These are phyloP conservation scores for Brienomyrus brachyistius DNA, from an alignment of 2,113 vertebrate genomes.

Conservation along the genomic window DNA sequence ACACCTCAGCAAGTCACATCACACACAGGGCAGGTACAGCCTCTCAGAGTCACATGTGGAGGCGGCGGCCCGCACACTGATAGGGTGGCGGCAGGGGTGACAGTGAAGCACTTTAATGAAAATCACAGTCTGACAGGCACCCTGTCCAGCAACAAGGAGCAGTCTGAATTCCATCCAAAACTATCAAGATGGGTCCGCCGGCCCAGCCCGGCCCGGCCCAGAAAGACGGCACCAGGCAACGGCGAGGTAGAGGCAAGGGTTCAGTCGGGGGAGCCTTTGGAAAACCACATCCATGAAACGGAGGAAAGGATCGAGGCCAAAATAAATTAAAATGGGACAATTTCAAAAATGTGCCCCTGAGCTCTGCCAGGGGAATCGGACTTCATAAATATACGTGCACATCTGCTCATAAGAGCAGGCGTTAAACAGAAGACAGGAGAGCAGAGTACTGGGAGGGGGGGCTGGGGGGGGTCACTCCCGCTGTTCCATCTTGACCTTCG, in stretches of 20 bases:
- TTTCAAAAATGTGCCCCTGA: not conserved
- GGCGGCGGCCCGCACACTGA: not conserved
- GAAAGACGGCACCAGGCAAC: not conserved
- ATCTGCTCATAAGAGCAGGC: not conserved
- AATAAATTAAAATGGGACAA: not conserved
- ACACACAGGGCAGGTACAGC: too few species aligned
- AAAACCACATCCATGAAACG: not conserved
- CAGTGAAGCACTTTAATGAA: not conserved
- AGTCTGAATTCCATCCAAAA: not conserved
- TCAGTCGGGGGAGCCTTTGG: not conserved
- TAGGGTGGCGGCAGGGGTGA: not conserved
- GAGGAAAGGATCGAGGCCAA: not conserved
- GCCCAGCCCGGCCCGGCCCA: not conserved
- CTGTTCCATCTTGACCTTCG: slow-evolving; percentile 99
- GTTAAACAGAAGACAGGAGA: not conserved
- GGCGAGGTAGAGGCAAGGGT: not conserved
- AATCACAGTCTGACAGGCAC: not conserved
- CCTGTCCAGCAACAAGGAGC: not conserved
- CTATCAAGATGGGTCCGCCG: not conserved
- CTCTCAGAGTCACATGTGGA: not conserved
- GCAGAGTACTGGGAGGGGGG: not conserved
- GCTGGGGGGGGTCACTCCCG: slow-evolving; percentile 46
- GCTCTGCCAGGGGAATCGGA: not conserved
- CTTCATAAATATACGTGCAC: not conserved
- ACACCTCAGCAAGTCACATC: too few species aligned